Evolutionary conservation across 2,888 invertebrate species (phyloP).

Genomic region (Pachycephus smyrnensis): DNA sequence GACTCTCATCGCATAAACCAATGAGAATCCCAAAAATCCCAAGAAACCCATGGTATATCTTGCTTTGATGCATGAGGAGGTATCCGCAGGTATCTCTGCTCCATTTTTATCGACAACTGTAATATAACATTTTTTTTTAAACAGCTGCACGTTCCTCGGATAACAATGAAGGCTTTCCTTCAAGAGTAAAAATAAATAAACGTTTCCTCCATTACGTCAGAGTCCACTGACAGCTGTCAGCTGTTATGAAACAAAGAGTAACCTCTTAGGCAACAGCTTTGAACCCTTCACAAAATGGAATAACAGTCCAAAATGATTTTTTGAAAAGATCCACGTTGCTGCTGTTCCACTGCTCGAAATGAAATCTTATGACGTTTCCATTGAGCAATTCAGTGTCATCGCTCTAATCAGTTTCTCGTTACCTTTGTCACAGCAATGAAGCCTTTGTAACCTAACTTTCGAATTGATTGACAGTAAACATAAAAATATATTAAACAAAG

Average conservation of each 20-base stretch:
- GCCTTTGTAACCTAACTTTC: background rate
- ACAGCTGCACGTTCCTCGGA: background rate
- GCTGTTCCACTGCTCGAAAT: background rate
- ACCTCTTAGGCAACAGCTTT: background rate
- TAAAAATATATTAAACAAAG: background rate
- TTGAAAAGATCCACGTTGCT: background rate
- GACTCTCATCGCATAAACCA: conserved; percentile 91
- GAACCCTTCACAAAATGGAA: background rate
- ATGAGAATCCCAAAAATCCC: conserved; percentile 89
- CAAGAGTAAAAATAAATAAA: background rate
- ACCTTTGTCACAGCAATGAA: background rate
- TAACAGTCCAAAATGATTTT: background rate
- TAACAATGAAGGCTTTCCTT: background rate
- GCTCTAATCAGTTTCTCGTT: background rate
- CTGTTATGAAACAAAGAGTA: background rate
- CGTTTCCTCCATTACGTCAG: background rate
- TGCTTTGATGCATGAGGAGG: conserved; percentile 77
- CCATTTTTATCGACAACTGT: conserved; percentile 32
- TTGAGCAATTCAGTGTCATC: background rate
- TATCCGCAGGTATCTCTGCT: conserved; percentile 64
- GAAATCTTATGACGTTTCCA: background rate
- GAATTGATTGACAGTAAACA: background rate
- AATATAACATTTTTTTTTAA: conserved; percentile 8
- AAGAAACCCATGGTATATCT: conserved; percentile 84
- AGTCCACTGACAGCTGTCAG: background rate